A percentile compares a stretch with the other conserved stretches of the same genome.
Evolutionary conservation across 2,888 invertebrate genomes (phyloP).

Genomic region (Cantharis rustica): DNA sequence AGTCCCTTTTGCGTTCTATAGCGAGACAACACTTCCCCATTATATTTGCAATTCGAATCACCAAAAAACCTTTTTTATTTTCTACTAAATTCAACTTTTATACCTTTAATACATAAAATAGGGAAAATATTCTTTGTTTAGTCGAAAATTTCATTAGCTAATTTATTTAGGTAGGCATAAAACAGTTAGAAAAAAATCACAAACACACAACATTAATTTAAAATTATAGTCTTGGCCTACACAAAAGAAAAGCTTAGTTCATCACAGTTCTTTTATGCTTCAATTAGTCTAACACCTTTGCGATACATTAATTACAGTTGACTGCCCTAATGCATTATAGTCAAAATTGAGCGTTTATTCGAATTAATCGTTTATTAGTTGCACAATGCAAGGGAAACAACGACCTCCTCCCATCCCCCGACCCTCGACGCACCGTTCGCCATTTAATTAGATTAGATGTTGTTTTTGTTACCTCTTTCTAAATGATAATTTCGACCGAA

Average conservation of each 20-base stretch:
- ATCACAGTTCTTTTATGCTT: slow-evolving; percentile 43
- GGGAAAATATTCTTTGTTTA: not conserved
- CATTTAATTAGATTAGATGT: slow-evolving; percentile 29
- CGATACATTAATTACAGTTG: slow-evolving; percentile 44
- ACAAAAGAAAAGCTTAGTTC: slow-evolving; percentile 46
- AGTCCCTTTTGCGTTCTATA: slow-evolving; percentile 28
- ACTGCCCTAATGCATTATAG: slow-evolving; percentile 39
- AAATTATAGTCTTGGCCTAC: not conserved
- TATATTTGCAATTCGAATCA: slow-evolving; percentile 53
- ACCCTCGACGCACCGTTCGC: slow-evolving; percentile 4
- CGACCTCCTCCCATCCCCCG: slow-evolving; percentile 21
- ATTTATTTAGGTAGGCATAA: not conserved
- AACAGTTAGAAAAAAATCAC: not conserved
- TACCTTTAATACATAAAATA: not conserved
- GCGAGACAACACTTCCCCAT: slow-evolving; percentile 47
- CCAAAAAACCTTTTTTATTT: slow-evolving; percentile 33
- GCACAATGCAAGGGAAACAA: slow-evolving; percentile 30
- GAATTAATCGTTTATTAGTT: slow-evolving; percentile 47
- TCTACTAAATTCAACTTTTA: slow-evolving; percentile 21
- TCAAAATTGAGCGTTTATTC: slow-evolving; percentile 48
- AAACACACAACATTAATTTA: not conserved
- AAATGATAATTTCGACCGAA: not conserved
- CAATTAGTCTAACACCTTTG: slow-evolving; percentile 42
- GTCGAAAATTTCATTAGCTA: slow-evolving; percentile 2
- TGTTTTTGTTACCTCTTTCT: slow-evolving; percentile 14